phyloP scores from a whole-genome alignment of 2,888 invertebrate genomes.

The Drosophila meridiana region DNA sequence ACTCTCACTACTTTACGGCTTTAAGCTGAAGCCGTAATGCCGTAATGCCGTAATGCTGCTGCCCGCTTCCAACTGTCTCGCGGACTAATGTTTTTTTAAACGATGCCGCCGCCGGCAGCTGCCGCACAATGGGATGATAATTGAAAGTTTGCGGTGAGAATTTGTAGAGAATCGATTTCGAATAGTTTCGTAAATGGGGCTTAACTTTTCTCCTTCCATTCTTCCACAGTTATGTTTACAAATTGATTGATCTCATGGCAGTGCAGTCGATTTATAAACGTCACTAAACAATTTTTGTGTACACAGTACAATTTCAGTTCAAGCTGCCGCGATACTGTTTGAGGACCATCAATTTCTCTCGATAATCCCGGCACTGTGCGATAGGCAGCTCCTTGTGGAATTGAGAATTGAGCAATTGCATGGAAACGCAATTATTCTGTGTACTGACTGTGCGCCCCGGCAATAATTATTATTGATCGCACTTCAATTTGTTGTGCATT shows the following conservation, averaged over 20 bases:
- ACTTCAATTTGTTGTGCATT: conserved; percentile 77
- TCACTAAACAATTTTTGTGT: conserved; percentile 21
- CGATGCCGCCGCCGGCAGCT: conserved; percentile 48
- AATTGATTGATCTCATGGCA: background rate
- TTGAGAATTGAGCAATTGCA: conserved; percentile 79
- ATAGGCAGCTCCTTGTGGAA: conserved; percentile 66
- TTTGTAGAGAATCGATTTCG: background rate
- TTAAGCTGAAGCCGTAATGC: conserved; percentile 34
- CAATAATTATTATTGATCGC: conserved; percentile 82
- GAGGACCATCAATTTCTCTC: conserved; percentile 55
- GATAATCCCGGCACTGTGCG: conserved; percentile 71
- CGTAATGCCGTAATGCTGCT: conserved; percentile 13
- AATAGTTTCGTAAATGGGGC: background rate
- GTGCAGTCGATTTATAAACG: conserved; percentile 27
- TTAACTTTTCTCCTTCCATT: background rate
- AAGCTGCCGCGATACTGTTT: conserved; percentile 47
- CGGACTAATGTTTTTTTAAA: conserved; percentile 78
- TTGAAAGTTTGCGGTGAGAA: conserved; percentile 40
- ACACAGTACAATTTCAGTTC: conserved; percentile 22
- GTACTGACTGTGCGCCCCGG: conserved; percentile 72
- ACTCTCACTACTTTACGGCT: conserved; percentile 61
- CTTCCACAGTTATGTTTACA: background rate
- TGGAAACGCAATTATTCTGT: conserved; percentile 80
- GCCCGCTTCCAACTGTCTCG: conserved; percentile 36
- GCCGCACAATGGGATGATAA: conserved; percentile 45